These are phyloP conservation scores for Coreius guichenoti DNA, from an alignment of 2,797 vertebrate species.

Conservation along the genomic window DNA sequence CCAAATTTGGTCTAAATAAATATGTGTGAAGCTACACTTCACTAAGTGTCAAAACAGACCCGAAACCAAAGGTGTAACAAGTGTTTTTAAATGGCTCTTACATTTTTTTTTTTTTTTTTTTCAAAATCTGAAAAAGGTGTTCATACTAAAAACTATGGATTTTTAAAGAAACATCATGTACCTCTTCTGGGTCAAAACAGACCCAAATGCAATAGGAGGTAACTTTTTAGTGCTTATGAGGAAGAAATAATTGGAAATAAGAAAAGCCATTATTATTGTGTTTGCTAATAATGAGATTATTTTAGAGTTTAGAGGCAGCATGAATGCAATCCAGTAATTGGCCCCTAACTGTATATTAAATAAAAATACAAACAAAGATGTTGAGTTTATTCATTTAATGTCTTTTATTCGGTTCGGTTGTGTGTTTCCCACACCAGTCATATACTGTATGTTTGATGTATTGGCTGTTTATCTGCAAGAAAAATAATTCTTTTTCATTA, in stretches of 20 bases:
- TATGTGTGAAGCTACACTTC: neutral
- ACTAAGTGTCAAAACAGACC: neutral
- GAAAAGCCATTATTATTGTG: neutral
- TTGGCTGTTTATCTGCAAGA: neutral
- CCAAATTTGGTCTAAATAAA: too few relatives aligned
- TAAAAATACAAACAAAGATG: neutral
- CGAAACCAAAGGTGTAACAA: neutral
- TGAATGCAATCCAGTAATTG: neutral
- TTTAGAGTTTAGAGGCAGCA: neutral
- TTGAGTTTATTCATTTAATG: neutral
- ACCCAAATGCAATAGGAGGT: neutral
- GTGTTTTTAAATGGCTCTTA: neutral
- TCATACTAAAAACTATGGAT: neutral
- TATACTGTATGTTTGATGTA: neutral
- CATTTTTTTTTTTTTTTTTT: too few relatives aligned
- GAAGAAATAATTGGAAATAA: neutral
- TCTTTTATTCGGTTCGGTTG: neutral
- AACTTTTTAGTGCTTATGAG: neutral
- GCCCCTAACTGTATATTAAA: neutral
- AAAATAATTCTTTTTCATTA: constrained; percentile 9
- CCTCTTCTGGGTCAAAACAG: neutral
- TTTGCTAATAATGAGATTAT: too few relatives aligned
- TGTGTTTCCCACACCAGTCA: neutral
- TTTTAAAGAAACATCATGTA: too few relatives aligned
- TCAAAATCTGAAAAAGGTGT: too few relatives aligned